Evolutionary conservation across 1,140 invertebrate species (phyloP), one percentile per base, ranked within the genome.

Genomic region (Drosophila equinoxialis): DNA sequence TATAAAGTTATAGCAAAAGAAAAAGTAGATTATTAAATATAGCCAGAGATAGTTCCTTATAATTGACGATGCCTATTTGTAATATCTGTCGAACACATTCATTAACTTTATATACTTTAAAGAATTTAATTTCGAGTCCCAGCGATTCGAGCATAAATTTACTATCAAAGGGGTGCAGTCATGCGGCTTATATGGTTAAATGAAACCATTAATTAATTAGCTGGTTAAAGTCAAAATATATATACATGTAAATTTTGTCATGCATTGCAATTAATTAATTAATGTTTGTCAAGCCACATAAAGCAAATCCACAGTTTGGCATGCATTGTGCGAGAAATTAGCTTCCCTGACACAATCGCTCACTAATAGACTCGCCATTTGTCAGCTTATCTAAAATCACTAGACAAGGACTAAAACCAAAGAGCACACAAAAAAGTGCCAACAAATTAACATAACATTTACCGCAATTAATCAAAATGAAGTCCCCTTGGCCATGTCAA

Each of bases 361-460:
- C 71, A 78, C 70, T 67, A 82, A 74, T 78, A 67, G 74, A 70
- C 64, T 63, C 60, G 48, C 45, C 71, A 78, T 82, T 79, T 74
- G 35, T n/a, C 41, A 55, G 74, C 71, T 70, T 81, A 82, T 82
- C 74, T 60, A 63, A 71, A 82, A 82, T 82, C 71, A 59, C 33
- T 78, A 69, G 67, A 58, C 55, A 58, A 60, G 20, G 20, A 10
- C 45, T 23, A 41, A 60, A 59, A 66, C 13, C 45, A 55, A n/a
- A 57, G 76, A 35, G 5, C 39, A 23, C 67, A n/a, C 42, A 68
- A 77, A 77, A 83, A 83, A 79, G 61, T 74, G 65, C 59, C 57
- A 74, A 58, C 79, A 86, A 86, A 87, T 87, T 87, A 86, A 73
- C 81, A 81, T 81, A 86, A 70, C 71, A 86, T 78, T 87, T 76